Conservation (phyloP, 2,113 vertebrate genomes). For the Corythaeola cristata region DNA sequence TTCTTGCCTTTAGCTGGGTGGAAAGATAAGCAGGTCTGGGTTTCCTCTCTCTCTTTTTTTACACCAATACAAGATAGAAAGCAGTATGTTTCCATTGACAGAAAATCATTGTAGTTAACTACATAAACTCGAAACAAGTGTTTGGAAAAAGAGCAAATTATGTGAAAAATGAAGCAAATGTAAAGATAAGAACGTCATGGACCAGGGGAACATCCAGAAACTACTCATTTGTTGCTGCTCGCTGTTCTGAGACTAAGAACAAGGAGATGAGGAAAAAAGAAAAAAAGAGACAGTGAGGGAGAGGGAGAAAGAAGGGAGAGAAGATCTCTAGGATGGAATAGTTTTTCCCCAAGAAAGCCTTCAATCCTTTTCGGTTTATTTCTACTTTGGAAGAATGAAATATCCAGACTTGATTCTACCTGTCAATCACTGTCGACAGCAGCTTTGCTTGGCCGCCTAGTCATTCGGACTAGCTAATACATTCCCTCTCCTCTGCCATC, state of each 20-base stretch:
- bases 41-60: not conserved
- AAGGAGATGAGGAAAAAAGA: not conserved
- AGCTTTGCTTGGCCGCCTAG: not conserved
- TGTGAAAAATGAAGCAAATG: not conserved
- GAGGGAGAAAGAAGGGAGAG: not conserved
- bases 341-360: not conserved
- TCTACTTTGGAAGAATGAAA: constrained; percentile 3
- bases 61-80: not conserved
- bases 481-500: not conserved
- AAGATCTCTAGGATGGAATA: not conserved
- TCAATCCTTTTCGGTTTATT: not conserved
- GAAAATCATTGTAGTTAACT: not conserved
- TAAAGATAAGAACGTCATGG: not conserved
- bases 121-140: not conserved
- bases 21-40: not conserved
- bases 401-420: not conserved
- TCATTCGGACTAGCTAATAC: not conserved
- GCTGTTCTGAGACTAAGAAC: not conserved
- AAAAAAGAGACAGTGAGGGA: fast-evolving
- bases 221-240: not conserved
- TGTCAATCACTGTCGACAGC: not conserved
- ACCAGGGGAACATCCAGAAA: not conserved
- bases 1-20: not conserved
- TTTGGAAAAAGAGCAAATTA: not conserved
- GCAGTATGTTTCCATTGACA: not conserved